Percentiles rank a stretch among this genome's conserved stretches.
These are phyloP conservation scores for Pseudomyrmex sp. DNA, from an alignment of 1,140 invertebrate genomes.

Conservation along the genomic window DNA sequence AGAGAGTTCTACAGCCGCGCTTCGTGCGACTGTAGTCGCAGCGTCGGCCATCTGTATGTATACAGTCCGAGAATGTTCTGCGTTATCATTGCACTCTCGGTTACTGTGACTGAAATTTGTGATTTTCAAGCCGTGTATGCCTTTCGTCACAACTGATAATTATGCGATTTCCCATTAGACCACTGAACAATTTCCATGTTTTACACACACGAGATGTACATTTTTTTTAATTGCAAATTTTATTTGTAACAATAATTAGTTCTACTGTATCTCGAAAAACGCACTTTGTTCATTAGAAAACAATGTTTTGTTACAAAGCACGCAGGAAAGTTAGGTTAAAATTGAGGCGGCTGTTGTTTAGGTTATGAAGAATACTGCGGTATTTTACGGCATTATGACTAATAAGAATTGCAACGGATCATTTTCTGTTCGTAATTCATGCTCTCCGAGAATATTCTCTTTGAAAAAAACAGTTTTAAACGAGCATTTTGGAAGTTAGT, in stretches of 20 bases:
- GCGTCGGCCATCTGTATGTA: conserved; percentile 78
- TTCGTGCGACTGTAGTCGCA: conserved; percentile 77
- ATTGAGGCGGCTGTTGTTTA: conserved; percentile 41
- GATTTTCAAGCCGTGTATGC: background rate
- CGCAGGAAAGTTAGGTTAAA: background rate
- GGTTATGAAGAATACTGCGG: background rate
- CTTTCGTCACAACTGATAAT: background rate
- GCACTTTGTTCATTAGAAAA: background rate
- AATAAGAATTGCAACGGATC: background rate
- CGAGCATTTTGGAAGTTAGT: background rate
- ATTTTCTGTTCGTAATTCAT: background rate
- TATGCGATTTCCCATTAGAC: background rate
- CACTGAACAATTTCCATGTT: no score
- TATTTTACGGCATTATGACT: conserved; percentile 19
- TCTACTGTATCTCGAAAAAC: background rate
- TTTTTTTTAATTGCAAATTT: no score
- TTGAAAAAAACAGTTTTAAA: background rate
- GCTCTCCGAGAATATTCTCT: background rate
- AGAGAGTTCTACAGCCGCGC: conserved; percentile 70
- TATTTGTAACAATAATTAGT: background rate
- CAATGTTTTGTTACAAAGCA: conserved; percentile 5
- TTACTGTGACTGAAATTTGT: conserved; percentile 14
- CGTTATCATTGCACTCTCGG: conserved; percentile 17
- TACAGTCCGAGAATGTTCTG: conserved; percentile 71
- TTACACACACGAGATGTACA: no score